phyloP scores from a whole-genome alignment of 2,113 vertebrate genomes.

The Saccopteryx leptura region DNA sequence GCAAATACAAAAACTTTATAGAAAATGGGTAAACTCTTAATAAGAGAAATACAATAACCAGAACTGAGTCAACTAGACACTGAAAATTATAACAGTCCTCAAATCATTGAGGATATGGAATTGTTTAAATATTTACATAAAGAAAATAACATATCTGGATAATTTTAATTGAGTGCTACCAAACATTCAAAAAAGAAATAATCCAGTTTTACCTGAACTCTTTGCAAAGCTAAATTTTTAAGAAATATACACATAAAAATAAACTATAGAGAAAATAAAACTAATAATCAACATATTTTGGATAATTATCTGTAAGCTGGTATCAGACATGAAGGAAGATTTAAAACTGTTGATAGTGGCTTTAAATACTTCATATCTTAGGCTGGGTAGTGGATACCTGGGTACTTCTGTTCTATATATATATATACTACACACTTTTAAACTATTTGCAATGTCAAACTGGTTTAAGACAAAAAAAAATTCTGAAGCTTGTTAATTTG shows the following conservation, averaged over 20 bases:
- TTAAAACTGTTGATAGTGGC: not conserved
- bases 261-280: not conserved
- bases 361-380: not conserved
- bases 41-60: not conserved
- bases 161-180: not conserved
- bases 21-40: not conserved
- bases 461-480: not conserved
- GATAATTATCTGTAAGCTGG: not conserved
- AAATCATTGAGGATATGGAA: not conserved
- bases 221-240: not conserved
- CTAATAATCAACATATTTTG: not conserved
- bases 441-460: slow-evolving; percentile 16
- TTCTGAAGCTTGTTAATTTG: not conserved
- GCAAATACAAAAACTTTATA: not conserved
- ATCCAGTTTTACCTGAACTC: not conserved
- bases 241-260: not conserved
- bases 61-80: not conserved
- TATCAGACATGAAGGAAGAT: not conserved
- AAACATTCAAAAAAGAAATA: slow-evolving; percentile 9
- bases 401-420: not conserved
- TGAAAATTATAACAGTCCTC: not conserved
- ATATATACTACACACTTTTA: not conserved
- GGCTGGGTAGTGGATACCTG: not conserved
- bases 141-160: not conserved
- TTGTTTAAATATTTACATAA: slow-evolving; percentile 31